These are phyloP conservation scores for Caradrina kadenii DNA, from an alignment of 2,888 invertebrate genomes.

Conservation along the genomic window DNA sequence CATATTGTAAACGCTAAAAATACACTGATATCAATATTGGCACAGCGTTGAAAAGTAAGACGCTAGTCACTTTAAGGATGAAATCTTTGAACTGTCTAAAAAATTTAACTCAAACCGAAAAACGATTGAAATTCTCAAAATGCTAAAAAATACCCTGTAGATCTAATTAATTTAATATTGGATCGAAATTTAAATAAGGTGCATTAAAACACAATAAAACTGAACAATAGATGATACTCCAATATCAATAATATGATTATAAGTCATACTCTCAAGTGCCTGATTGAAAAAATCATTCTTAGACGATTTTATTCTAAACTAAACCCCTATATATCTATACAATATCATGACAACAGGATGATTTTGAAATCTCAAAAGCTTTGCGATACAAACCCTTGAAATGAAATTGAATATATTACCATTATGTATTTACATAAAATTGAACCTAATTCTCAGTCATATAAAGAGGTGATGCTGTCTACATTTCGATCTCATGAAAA, in stretches of 20 bases:
- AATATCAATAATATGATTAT: slow-evolving; percentile 46
- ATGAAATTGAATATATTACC: slow-evolving; percentile 74
- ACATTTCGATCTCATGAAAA: slow-evolving; percentile 54
- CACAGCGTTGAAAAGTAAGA: slow-evolving; percentile 60
- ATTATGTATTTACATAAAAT: slow-evolving; percentile 83
- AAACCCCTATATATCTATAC: slow-evolving; percentile 57
- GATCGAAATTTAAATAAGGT: slow-evolving; percentile 55
- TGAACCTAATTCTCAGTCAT: slow-evolving; percentile 89
- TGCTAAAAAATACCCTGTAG: slow-evolving; percentile 80
- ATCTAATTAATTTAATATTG: slow-evolving; percentile 72
- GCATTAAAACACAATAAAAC: slow-evolving; percentile 56
- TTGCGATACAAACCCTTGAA: slow-evolving; percentile 71
- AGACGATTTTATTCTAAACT: slow-evolving; percentile 61
- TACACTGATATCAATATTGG: slow-evolving; percentile 65
- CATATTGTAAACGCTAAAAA: slow-evolving; percentile 59
- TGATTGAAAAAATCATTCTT: slow-evolving; percentile 51
- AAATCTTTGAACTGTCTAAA: slow-evolving; percentile 54
- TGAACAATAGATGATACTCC: slow-evolving; percentile 52
- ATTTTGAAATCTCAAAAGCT: slow-evolving; percentile 70
- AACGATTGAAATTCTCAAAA: slow-evolving; percentile 63
- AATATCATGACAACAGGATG: slow-evolving; percentile 67
- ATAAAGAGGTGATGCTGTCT: slow-evolving; percentile 79
- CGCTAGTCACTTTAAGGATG: slow-evolving; percentile 43
- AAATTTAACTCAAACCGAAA: slow-evolving; percentile 48
- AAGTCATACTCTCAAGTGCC: slow-evolving; percentile 59